Percentiles rank a stretch among this genome's conserved stretches.
These are phyloP conservation scores for Plodia interpunctella DNA, from an alignment of 1,140 invertebrate genomes.

Conservation along the genomic window DNA sequence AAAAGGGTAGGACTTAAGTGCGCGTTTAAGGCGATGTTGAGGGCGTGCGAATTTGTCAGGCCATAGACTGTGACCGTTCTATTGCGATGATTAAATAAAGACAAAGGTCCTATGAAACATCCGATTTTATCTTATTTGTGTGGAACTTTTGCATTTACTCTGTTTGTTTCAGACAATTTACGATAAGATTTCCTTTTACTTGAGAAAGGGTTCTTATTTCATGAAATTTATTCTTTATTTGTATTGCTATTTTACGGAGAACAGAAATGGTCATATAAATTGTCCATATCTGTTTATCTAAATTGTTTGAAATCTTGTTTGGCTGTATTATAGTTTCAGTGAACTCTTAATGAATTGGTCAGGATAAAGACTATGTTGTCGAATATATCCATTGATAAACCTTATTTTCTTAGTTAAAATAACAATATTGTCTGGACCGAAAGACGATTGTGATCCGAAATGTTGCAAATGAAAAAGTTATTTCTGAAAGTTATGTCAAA, in stretches of 20 bases:
- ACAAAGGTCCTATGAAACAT: conserved; percentile 34
- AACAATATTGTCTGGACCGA: too few species aligned
- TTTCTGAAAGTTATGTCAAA: too few species aligned
- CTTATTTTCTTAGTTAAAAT: not conserved
- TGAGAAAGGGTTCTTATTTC: not conserved
- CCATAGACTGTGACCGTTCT: conserved; percentile 51
- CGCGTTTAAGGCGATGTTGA: conserved; percentile 68
- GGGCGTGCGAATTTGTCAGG: conserved; percentile 74
- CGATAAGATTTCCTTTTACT: not conserved
- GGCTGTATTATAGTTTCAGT: not conserved
- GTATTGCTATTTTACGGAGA: not conserved
- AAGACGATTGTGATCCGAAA: too few species aligned
- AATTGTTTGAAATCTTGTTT: not conserved
- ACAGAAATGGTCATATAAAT: not conserved
- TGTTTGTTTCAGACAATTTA: conserved; percentile 3
- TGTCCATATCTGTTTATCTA: not conserved
- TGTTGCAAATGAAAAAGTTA: too few species aligned
- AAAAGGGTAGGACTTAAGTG: conserved; percentile 71
- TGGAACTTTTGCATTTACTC: not conserved
- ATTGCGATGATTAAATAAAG: conserved; percentile 71
- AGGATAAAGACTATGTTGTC: too few species aligned
- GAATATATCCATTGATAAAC: too few species aligned
- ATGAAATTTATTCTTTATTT: not conserved
- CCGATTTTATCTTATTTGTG: conserved; percentile 18
- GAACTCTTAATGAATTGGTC: not conserved